Conservation (phyloP, 2,113 vertebrate species). For the Chinchilla lanigera region DNA sequence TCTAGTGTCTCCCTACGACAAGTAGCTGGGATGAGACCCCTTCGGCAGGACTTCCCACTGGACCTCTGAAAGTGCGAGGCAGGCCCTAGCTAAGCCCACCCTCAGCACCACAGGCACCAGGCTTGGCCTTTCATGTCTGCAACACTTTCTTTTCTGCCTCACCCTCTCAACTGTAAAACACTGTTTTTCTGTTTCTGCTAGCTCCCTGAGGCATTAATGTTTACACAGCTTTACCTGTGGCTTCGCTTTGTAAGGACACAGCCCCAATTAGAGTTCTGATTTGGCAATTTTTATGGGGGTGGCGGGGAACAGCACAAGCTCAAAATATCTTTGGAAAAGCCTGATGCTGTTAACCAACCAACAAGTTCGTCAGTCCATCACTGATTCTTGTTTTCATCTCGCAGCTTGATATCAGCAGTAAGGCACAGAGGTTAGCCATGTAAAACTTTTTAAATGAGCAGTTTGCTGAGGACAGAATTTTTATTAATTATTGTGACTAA, state of each 20-base stretch:
- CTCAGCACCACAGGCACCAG: conserved; percentile 77
- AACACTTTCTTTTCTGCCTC: conserved; percentile 85
- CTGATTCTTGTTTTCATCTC: conserved; percentile 88
- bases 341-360: conserved; percentile 87
- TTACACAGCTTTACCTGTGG: conserved; percentile 88
- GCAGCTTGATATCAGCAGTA: conserved; percentile 85
- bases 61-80: conserved; percentile 11
- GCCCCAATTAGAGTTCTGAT: conserved; percentile 86
- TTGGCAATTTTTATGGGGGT: conserved; percentile 80
- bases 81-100: conserved; percentile 64
- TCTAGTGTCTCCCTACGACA: conserved; percentile 62
- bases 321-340: conserved; percentile 88
- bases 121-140: conserved; percentile 81
- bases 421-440: conserved; percentile 85
- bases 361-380: conserved; percentile 83
- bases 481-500: conserved; percentile 85
- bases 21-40: conserved; percentile 54
- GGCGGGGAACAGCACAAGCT: conserved; percentile 79
- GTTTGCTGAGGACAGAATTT: conserved; percentile 84
- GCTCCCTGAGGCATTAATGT: conserved; percentile 82
- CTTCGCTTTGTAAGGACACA: conserved; percentile 86
- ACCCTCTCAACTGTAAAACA: conserved; percentile 81
- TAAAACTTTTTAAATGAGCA: conserved; percentile 87
- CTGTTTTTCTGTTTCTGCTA: conserved; percentile 82
- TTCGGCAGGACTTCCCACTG: conserved; percentile 38